phyloP scores from a whole-genome alignment of 2,888 invertebrate genomes.

The Diaprepes abbreviatus region DNA sequence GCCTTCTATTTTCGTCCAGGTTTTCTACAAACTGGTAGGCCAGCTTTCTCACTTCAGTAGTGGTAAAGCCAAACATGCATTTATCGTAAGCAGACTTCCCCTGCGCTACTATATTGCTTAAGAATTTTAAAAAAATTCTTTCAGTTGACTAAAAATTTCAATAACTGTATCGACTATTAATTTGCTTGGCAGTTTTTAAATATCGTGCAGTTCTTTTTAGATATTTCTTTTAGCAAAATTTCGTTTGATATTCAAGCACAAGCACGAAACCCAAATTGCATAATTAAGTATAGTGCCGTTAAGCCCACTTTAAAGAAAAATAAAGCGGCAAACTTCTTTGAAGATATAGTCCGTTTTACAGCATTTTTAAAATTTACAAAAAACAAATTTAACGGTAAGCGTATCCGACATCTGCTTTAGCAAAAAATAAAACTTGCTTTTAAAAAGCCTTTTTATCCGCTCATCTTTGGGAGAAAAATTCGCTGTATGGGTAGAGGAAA shows the following conservation, averaged over 20 bases:
- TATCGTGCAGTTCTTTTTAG: background rate
- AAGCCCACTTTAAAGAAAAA: conserved; percentile 3
- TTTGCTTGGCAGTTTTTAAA: no score
- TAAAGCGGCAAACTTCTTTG: conserved; percentile 14
- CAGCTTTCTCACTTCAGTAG: no score
- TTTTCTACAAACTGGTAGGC: no score
- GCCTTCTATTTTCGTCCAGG: no score
- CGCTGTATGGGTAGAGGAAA: no score
- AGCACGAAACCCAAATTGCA: conserved; percentile 12
- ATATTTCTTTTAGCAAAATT: background rate
- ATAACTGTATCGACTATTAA: no score
- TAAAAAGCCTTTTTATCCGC: background rate
- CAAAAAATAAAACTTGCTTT: background rate
- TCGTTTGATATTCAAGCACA: conserved; percentile 6
- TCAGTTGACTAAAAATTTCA: no score
- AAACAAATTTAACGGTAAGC: background rate
- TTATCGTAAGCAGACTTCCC: no score
- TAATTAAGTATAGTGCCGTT: conserved; percentile 16
- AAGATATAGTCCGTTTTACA: conserved; percentile 2
- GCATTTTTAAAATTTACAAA: background rate
- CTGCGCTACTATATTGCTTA: no score
- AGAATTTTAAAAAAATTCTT: no score
- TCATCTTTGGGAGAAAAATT: background rate
- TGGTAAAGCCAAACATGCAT: no score
- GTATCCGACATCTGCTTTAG: background rate